Base-by-base conservation (phyloP, 2,113 vertebrate genomes). In the Apteryx mantelli region DNA sequence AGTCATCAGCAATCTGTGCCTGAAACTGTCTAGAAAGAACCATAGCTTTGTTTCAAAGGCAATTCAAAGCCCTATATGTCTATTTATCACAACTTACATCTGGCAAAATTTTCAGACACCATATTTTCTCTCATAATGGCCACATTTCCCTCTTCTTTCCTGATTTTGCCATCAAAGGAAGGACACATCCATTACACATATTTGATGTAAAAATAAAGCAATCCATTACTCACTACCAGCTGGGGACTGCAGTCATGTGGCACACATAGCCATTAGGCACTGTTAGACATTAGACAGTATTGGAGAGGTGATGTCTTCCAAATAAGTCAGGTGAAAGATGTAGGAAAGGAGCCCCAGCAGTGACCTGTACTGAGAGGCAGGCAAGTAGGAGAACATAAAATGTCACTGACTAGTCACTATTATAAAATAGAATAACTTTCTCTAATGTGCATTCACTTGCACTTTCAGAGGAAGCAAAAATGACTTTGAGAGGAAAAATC, bases 181-280 rank as follows among this genome's bases (percentile, higher is more conserved):
- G 36, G 80, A 85, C 22, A 79, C 0, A 1, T 11, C 0, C 1
- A 52, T 84, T 89, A 75, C 0, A 3, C 5, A 26, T 11, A 44
- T 79, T 76, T 85, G 11, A 5, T 96, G 53, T 40, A 80, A 82
- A 93, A 89, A 82, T 61, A 76, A 82, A 93, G 28, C 17, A 92
- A 56, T 82, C 20, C 15, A 46, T 91, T 93, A 46, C 55, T 66
- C 32, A 13, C 28, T 32, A 44, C 48, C 44, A 63, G 36, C 44
- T 28, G 77, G 34, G 10, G 55, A 15, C 18, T 50, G 46, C 25
- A 91, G n/a, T 82, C 58, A 26, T 11, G 36, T 36, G 25, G 11
- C 11, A 28, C 0, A 1, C 5, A 40, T 21, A 61, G 44, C 19
- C 22, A 12, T 68, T 69, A 73, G n/a, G 52, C 65, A 58, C 46